phyloP scores from a whole-genome alignment of 2,797 vertebrate species.

The Chelonia mydas region DNA sequence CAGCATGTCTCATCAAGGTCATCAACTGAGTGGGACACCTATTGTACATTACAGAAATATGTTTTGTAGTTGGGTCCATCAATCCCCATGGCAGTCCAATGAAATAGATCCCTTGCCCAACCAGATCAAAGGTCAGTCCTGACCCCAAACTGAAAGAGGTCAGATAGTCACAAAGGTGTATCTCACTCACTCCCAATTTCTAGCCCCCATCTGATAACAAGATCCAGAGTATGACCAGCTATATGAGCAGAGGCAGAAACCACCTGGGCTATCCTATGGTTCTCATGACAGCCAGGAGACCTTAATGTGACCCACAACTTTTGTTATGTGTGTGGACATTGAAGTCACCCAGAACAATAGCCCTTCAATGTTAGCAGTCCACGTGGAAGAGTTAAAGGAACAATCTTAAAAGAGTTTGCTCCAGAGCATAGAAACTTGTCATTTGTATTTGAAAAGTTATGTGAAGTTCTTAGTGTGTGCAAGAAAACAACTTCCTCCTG shows the following conservation, averaged over 20 bases:
- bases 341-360: not conserved
- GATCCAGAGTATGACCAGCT: not conserved
- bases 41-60: not conserved
- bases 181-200: not conserved
- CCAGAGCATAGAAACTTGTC: not conserved
- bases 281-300: not conserved
- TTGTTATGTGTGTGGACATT: not conserved
- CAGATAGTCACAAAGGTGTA: not conserved
- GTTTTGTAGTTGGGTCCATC: not conserved
- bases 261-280: not conserved
- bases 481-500: not conserved
- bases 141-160: not conserved
- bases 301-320: no score
- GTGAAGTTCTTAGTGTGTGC: not conserved
- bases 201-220: not conserved
- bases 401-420: not conserved
- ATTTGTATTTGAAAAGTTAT: not conserved
- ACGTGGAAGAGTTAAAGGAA: not conserved
- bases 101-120: not conserved
- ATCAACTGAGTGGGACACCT: not conserved
- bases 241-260: not conserved
- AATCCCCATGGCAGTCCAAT: not conserved
- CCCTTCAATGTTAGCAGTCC: not conserved
- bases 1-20: not conserved
- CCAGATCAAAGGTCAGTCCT: not conserved